These are phyloP conservation scores for Parus major DNA, from an alignment of 2,113 vertebrate genomes.

Conservation along the genomic window DNA sequence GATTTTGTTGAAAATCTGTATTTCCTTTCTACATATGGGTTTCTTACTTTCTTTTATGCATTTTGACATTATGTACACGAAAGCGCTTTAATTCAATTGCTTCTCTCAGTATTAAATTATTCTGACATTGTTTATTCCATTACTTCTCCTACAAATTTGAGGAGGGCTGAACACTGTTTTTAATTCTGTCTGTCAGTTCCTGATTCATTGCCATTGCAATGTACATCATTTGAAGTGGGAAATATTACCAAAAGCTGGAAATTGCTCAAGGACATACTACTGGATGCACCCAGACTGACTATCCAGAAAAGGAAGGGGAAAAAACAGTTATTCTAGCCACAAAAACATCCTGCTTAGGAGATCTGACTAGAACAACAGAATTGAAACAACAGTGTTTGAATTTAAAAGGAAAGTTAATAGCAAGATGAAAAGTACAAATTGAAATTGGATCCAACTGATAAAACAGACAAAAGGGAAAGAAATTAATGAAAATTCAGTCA, in stretches of 20 bases:
- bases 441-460: not conserved
- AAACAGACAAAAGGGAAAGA: not conserved
- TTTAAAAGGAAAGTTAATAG: not conserved
- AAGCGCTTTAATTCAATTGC: slow-evolving; percentile 66
- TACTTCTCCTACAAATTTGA: slow-evolving; percentile 59
- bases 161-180: slow-evolving; percentile 58
- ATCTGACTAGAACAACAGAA: not conserved
- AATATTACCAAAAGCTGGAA: slow-evolving; percentile 63
- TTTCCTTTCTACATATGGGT: slow-evolving; percentile 59
- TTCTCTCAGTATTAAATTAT: slow-evolving; percentile 69
- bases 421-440: not conserved
- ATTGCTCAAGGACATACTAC: slow-evolving; percentile 53
- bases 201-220: slow-evolving; percentile 54
- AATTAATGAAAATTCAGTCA: not conserved
- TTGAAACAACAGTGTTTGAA: not conserved
- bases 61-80: slow-evolving; percentile 69
- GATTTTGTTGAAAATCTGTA: slow-evolving; percentile 58
- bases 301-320: not conserved
- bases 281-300: slow-evolving; percentile 42
- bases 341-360: not conserved
- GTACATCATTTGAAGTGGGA: slow-evolving; percentile 68
- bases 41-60: slow-evolving; percentile 66
- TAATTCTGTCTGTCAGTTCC: slow-evolving; percentile 65
- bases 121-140: slow-evolving; percentile 73
- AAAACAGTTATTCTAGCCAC: not conserved